phyloP scores from a whole-genome alignment of 2,113 vertebrate genomes.

The Anoplopoma fimbria region DNA sequence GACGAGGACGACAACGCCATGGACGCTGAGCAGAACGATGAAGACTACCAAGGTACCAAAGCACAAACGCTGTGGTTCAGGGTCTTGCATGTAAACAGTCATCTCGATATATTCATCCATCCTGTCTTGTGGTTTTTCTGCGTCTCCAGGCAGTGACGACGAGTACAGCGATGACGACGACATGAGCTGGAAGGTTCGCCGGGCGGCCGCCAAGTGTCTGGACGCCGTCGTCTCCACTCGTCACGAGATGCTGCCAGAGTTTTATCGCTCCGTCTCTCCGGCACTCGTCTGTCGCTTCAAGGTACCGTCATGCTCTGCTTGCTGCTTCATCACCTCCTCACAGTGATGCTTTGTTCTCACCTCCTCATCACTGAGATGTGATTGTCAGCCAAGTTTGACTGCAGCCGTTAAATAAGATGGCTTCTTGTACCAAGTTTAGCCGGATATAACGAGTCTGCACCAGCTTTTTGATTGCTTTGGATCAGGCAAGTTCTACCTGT shows the following conservation, averaged over 20 bases:
- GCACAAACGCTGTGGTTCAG: background rate
- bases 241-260: constrained; percentile 99
- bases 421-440: background rate
- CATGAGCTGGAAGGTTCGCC: constrained; percentile 99
- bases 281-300: constrained; percentile 97
- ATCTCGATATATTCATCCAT: background rate
- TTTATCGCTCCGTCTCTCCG: constrained; percentile 97
- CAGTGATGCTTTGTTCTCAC: background rate
- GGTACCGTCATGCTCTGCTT: constrained; percentile 35
- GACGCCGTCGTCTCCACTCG: constrained; percentile 97
- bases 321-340: background rate
- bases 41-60: constrained; percentile 95
- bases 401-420: background rate
- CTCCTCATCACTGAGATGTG: background rate
- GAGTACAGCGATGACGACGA: constrained; percentile 99
- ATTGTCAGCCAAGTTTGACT: background rate
- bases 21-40: constrained; percentile 96
- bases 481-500: background rate
- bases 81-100: background rate
- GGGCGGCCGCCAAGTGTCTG: constrained; percentile 96
- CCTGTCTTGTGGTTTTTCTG: background rate
- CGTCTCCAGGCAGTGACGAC: constrained; percentile 91
- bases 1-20: constrained; percentile 99
- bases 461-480: too few species aligned
- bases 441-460: background rate